These are phyloP conservation scores for Oxycera nigricornis DNA, from an alignment of 2,888 invertebrate genomes.

Conservation along the genomic window DNA sequence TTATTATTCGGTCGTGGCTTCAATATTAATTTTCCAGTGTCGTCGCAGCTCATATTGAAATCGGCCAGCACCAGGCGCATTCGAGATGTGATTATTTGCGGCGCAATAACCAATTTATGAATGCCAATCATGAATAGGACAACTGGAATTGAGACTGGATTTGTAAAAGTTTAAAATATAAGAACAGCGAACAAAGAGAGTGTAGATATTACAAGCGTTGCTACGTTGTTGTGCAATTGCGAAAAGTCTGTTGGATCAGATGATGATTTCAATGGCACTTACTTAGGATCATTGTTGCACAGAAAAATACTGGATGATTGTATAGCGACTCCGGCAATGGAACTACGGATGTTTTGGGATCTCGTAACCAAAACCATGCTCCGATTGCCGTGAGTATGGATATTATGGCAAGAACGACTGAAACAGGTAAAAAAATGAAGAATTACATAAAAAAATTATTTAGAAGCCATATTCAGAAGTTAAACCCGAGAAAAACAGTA, in stretches of 20 bases:
- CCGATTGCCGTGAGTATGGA: constrained; percentile 92
- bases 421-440: constrained; percentile 50
- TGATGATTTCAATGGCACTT: constrained; percentile 55
- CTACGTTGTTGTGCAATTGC: neutral
- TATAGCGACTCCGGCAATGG: constrained; percentile 89
- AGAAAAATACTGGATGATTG: constrained; percentile 94
- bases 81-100: constrained; percentile 92
- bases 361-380: constrained; percentile 95
- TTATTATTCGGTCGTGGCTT: constrained; percentile 78
- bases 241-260: neutral
- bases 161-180: constrained; percentile 18
- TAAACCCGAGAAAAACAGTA: too few relatives aligned
- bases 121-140: constrained; percentile 90
- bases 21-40: constrained; percentile 93
- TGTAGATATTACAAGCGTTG: too few relatives aligned
- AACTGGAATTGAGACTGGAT: constrained; percentile 65
- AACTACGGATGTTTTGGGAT: constrained; percentile 91
- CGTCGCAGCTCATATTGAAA: constrained; percentile 98
- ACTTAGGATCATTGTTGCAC: constrained; percentile 85
- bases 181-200: neutral
- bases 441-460: neutral
- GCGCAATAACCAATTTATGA: constrained; percentile 95
- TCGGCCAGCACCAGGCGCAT: constrained; percentile 89
- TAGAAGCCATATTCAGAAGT: too few relatives aligned
- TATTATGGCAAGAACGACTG: constrained; percentile 85